Evolutionary conservation across 92 coral and sea anemone genomes (phyloP).

Genomic region (Actinernus sp.): DNA sequence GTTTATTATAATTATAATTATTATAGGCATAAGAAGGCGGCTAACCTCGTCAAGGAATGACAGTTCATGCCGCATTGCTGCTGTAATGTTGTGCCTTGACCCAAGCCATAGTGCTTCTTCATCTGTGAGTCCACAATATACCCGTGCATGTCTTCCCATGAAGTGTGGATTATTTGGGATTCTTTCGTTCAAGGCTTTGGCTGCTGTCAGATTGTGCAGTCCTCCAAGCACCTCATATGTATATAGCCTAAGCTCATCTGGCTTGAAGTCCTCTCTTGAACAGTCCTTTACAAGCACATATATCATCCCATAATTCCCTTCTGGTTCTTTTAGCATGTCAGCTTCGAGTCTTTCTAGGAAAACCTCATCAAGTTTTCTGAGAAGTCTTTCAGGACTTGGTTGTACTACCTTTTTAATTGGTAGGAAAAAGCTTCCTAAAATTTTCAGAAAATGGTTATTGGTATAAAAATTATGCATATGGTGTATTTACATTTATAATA

Average conservation of each 20-base stretch:
- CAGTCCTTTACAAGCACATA: slow-evolving; percentile 10
- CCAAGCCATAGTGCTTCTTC: slow-evolving; percentile 42
- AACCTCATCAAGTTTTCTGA: slow-evolving; percentile 11
- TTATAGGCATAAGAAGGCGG: too few relatives aligned
- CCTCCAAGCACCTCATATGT: slow-evolving; percentile 37
- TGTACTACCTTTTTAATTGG: slow-evolving; percentile 6
- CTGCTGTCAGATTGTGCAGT: slow-evolving; percentile 28
- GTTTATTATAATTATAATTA: too few relatives aligned
- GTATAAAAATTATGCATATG: too few relatives aligned
- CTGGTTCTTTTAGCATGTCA: slow-evolving; percentile 23
- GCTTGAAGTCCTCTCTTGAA: slow-evolving; percentile 5
- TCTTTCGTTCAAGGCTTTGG: slow-evolving; percentile 10
- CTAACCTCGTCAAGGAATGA: slow-evolving; percentile 35
- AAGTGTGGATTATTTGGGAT: slow-evolving; percentile 10
- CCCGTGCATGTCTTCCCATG: slow-evolving; percentile 18
- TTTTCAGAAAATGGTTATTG: too few relatives aligned
- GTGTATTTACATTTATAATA: too few relatives aligned
- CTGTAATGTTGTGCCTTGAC: slow-evolving; percentile 27
- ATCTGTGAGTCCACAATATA: slow-evolving; percentile 15
- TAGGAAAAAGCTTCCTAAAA: slow-evolving; percentile 12
- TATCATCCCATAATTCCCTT: slow-evolving; percentile 23
- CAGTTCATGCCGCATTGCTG: slow-evolving; percentile 36
- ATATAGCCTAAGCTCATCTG: slow-evolving; percentile 1
- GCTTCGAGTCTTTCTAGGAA: slow-evolving; percentile 6
- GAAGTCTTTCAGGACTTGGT: slow-evolving; percentile 4